Conservation (phyloP, 1,140 invertebrate species). For the Drosophila lacertosa region DNA sequence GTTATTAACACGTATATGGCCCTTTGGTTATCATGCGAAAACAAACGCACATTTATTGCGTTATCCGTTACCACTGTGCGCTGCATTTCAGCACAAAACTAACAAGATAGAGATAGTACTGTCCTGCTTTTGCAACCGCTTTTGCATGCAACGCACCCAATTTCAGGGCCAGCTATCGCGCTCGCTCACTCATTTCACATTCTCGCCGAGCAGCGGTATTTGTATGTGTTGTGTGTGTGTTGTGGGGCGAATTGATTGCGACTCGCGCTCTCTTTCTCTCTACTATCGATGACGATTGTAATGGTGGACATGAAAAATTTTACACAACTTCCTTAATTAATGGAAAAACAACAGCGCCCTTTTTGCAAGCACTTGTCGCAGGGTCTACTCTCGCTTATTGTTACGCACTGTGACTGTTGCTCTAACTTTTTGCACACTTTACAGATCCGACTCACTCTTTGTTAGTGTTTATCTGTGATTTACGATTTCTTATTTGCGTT, state of each 20-base stretch:
- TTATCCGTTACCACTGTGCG: constrained; percentile 58
- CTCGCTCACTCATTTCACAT: constrained; percentile 27
- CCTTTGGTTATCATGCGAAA: constrained; percentile 36
- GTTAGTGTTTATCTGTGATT: constrained; percentile 49
- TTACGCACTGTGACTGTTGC: constrained; percentile 57
- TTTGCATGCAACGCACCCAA: constrained; percentile 68
- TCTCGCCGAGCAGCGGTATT: constrained; percentile 9
- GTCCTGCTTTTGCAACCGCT: constrained; percentile 48
- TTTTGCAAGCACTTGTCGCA: constrained; percentile 7
- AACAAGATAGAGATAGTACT: constrained; percentile 28
- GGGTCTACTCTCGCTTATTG: not conserved
- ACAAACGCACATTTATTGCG: constrained; percentile 34
- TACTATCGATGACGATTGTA: constrained; percentile 61
- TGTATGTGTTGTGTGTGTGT: constrained; percentile 32
- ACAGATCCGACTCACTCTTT: constrained; percentile 25
- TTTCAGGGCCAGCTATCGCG: constrained; percentile 62
- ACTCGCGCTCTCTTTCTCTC: constrained; percentile 56
- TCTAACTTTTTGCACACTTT: constrained; percentile 38
- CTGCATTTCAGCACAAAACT: constrained; percentile 57
- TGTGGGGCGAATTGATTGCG: constrained; percentile 45
- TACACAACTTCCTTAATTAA: constrained; percentile 82
- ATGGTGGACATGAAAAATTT: constrained; percentile 76
- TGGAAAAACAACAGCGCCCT: constrained; percentile 54
- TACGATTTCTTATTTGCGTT: constrained; percentile 57
- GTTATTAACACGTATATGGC: constrained; percentile 31